These are phyloP conservation scores for Lasius platythorax DNA, from an alignment of 2,888 invertebrate species.

Conservation along the genomic window DNA sequence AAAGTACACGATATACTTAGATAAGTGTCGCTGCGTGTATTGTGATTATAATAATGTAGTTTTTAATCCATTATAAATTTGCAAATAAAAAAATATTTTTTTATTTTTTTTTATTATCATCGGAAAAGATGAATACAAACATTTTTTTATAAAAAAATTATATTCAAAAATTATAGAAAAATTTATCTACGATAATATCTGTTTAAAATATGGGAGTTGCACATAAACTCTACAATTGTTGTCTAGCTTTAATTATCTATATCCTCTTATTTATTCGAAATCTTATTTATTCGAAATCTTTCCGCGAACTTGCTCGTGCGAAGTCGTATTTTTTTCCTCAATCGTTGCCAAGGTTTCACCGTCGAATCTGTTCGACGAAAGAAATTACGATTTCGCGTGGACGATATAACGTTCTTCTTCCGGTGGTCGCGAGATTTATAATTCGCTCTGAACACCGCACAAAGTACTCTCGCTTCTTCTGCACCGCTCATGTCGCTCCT, in stretches of 20 bases:
- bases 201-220: neutral
- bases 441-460: conserved; percentile 47
- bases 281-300: conserved; percentile 21
- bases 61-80: neutral
- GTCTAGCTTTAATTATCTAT: neutral
- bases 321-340: conserved; percentile 3
- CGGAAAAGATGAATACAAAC: neutral
- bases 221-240: neutral
- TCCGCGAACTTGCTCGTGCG: neutral
- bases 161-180: neutral
- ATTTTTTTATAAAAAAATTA: neutral
- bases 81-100: neutral
- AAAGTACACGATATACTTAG: conserved; percentile 30
- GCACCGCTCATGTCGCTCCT: neutral
- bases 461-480: neutral
- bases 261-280: conserved; percentile 19
- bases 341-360: conserved; percentile 47
- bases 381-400: conserved; percentile 57
- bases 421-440: conserved; percentile 54
- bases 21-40: conserved; percentile 23
- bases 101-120: neutral
- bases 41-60: conserved; percentile 3
- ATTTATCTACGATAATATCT: neutral
- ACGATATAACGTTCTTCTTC: conserved; percentile 44
- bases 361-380: conserved; percentile 49